Conservation (phyloP, 2,797 vertebrate genomes). For the Eleutherodactylus coqui region DNA sequence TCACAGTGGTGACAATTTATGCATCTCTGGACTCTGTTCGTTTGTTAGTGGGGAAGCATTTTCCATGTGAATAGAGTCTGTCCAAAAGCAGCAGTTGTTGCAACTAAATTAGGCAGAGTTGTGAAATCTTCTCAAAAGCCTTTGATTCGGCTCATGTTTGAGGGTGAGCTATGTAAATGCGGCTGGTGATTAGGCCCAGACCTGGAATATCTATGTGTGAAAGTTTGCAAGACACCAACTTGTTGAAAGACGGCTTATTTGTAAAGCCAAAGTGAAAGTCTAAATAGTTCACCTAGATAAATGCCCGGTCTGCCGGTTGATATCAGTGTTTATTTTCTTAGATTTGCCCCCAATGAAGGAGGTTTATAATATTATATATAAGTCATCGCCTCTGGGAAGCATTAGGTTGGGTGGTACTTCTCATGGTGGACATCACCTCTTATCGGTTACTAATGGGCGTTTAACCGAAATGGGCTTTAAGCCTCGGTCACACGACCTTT, state of each 20-base stretch:
- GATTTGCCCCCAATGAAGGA: not conserved
- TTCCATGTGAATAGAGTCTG: conserved; percentile 57
- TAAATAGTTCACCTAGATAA: conserved; percentile 1
- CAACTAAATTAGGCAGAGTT: conserved; percentile 45
- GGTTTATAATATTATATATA: not conserved
- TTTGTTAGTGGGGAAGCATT: conserved; percentile 45
- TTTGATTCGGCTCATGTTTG: conserved; percentile 48
- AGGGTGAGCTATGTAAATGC: conserved; percentile 44
- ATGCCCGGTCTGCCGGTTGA: not conserved
- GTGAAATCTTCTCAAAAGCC: conserved; percentile 42
- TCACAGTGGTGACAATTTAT: conserved; percentile 58
- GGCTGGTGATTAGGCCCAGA: conserved; percentile 26
- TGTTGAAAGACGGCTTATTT: conserved; percentile 35
- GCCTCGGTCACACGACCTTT: no score
- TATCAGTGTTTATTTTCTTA: not conserved
- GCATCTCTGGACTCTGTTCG: conserved; percentile 37
- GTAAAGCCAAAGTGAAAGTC: conserved; percentile 31
- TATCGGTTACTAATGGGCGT: no score
- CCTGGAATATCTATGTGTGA: conserved; percentile 49
- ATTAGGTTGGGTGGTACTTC: not conserved
- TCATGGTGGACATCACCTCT: no score
- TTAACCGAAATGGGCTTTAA: no score
- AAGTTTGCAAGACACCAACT: conserved; percentile 50
- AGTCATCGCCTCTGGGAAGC: not conserved
- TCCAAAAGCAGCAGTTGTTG: conserved; percentile 43